Evolutionary conservation across 2,797 vertebrate species (phyloP), one percentile per base, ranked within the genome.

Genomic region (Eutrigla gurnardus): DNA sequence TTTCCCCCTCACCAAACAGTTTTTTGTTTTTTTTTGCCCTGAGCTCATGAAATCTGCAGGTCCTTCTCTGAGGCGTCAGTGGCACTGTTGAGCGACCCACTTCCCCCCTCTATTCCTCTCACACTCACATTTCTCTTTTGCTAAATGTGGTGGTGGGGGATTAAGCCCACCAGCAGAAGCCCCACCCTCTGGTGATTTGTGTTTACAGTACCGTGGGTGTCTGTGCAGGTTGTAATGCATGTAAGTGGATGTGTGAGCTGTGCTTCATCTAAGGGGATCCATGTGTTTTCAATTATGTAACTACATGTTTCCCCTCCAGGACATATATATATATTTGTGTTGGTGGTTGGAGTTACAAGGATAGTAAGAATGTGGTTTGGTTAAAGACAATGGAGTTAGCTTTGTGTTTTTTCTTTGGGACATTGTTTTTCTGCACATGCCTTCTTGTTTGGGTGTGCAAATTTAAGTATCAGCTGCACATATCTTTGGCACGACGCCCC

Each of bases 111-210:
- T 70, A 36, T 42, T 47, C 53, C 62, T 77, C 63, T 70, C 72
- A 18, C 65, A 45, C 72, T 76, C 70, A 74, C 73, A 60, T 70
- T 83, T 83, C 25, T 25, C 25, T 25, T 81, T 83, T 68, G 67
- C 39, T 58, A 77, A 80, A 83, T 88, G 80, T 77, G 80, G 75
- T 74, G 61, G 70, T 50, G 75, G 68, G 85, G 75, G 70, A 60
- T 80, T 37, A 52, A 69, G 57, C 40, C 52, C 64, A 52, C 39
- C 68, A 67, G 63, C 17, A 46, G 39, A 57, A 73, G 70, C 80
- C 83, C 82, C 89, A 84, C 91, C 92, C 88, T 63, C 66, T 65
- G 45, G 42, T 42, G 37, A 76, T 81, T 80, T 83, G 55, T 63
- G 18, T 80, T 64, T 50, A n/a, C 14, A 32, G 3, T 39, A 18